A percentile compares a stretch with the other conserved stretches of the same genome.
Evolutionary conservation across 2,113 vertebrate genomes (phyloP).

Genomic region (Saccopteryx leptura): DNA sequence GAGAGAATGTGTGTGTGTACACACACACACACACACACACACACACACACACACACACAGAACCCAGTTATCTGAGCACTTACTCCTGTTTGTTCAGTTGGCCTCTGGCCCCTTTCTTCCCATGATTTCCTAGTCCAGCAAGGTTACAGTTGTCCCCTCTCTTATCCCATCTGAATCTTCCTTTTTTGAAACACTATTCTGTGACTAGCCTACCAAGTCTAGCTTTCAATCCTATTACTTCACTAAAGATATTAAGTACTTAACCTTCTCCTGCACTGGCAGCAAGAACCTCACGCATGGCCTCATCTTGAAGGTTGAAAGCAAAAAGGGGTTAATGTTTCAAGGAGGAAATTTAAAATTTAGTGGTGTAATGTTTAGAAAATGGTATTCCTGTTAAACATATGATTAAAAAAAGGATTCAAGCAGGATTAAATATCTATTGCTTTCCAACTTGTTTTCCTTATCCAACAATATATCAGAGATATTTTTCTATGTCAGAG

Average conservation of each 20-base stretch:
- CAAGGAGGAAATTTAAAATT: background rate
- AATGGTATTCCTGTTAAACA: background rate
- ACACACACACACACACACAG: no score
- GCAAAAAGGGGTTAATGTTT: background rate
- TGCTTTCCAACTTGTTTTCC: background rate
- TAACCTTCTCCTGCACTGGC: background rate
- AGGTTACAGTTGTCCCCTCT: background rate
- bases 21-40: no score
- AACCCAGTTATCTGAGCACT: background rate
- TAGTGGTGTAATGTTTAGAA: background rate
- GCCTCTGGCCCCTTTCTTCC: background rate
- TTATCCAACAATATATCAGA: background rate
- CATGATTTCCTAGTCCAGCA: background rate
- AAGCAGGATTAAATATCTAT: background rate
- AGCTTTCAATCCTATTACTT: background rate
- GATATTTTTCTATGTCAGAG: background rate
- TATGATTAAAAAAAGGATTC: background rate
- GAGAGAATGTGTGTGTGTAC: no score
- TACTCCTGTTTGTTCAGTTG: background rate
- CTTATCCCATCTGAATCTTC: background rate
- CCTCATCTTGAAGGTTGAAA: background rate
- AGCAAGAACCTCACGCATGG: background rate
- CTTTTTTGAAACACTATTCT: background rate
- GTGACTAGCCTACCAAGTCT: background rate
- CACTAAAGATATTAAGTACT: background rate